A percentile compares a stretch with the other conserved stretches of the same genome.
Conservation (phyloP, 1,140 invertebrate species). For the Aricia agestis region DNA sequence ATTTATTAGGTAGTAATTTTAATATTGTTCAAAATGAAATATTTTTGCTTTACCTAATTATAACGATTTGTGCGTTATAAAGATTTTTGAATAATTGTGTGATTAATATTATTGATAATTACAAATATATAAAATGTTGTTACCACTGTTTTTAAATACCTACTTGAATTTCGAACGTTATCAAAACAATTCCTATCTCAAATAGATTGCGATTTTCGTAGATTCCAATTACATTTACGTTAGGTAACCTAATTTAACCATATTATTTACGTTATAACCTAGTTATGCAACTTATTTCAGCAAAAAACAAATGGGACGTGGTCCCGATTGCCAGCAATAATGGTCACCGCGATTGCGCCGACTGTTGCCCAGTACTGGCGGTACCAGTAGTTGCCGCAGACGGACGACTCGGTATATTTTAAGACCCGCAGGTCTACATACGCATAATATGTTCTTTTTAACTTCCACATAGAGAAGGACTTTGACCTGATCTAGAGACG, state of each 20-base stretch:
- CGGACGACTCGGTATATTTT: not conserved
- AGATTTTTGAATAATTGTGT: no score
- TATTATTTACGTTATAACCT: not conserved
- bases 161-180: not conserved
- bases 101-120: no score
- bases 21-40: no score
- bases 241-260: not conserved
- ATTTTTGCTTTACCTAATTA: not conserved
- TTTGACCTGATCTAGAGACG: no score
- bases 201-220: not conserved
- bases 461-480: not conserved
- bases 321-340: not conserved
- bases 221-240: not conserved
- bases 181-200: not conserved
- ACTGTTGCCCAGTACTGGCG: slow-evolving; percentile 23
- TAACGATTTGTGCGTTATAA: no score
- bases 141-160: not conserved
- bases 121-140: no score
- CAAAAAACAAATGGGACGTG: slow-evolving; percentile 6
- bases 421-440: not conserved
- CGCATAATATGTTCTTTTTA: not conserved
- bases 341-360: slow-evolving; percentile 22
- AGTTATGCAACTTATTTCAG: not conserved
- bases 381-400: not conserved
- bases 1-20: not conserved